Evolutionary conservation across 35 echinoderm and acorn worm genomes (phyloP), one percentile per base, ranked within the genome.

Genomic region (Apostichopus parvimensis): DNA sequence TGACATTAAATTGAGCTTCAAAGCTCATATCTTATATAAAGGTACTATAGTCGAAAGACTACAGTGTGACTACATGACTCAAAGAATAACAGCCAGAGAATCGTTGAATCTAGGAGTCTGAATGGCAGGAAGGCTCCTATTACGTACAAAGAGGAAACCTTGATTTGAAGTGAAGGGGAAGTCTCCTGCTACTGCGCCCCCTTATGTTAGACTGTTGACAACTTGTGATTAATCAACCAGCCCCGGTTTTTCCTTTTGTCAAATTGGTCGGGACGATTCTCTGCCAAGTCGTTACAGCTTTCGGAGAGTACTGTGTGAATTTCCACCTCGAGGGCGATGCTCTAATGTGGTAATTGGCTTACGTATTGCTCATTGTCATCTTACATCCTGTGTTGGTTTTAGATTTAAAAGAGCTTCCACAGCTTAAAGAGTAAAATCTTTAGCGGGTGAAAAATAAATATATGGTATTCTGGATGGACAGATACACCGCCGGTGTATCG

Each of bases 71-170:
- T 60, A 18, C 18, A 18, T 68, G 64, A 68, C 64, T 68, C 64
- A 68, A 18, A 14, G 11, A 68, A 68, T 11, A 68, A 45, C 34
- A 68, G 64, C 64, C 2, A 7, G 71, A 75, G n/a, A 75, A 18
- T 13, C 14, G 71, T n/a, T 7, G 20, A 75, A 22, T 75, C 71
- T n/a, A 56, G 79, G 13, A 54, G 17, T 84, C 17, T 12, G 4
- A 22, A 57, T 4, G 62, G 45, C 86, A 88, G 86, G 86, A 88
- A 88, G 68, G 61, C 22, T 65, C 86, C 54, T 54, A 66, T 88
- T 88, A 88, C 62, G 22, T 12, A 13, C 13, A 9, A 22, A 68
- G 61, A 88, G 86, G 64, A 88, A 88, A 66, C 86, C 23, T 88
- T 72, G 86, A 88, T 88, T 72, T 88, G 62, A 66, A 54, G 17